A percentile compares a stretch with the other conserved stretches of the same genome.
These are phyloP conservation scores for Hydractinia echinata DNA, from an alignment of 30 jellyfish, hydroid and myxozoan species.

Conservation along the genomic window DNA sequence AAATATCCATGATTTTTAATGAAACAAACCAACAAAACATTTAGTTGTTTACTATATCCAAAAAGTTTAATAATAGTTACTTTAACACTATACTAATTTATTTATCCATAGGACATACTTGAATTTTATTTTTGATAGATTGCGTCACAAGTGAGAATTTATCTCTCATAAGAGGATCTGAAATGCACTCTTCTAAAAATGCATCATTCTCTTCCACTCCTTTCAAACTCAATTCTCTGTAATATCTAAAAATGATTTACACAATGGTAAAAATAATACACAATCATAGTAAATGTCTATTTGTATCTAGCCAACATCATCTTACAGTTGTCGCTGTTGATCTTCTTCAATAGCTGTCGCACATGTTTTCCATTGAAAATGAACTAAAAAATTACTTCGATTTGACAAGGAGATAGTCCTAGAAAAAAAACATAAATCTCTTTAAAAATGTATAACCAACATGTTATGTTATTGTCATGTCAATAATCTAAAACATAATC, in stretches of 20 bases:
- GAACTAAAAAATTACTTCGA: conserved; percentile 86
- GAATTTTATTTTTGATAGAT: conserved; percentile 55
- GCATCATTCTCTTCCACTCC: conserved; percentile 64
- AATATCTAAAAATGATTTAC: conserved; percentile 42
- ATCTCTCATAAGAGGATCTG: conserved; percentile 90
- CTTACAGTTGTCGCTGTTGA: conserved; percentile 78
- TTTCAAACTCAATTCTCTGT: conserved; percentile 55
- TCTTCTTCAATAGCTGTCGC: conserved; percentile 94
- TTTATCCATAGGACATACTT: conserved; percentile 32
- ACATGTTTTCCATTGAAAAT: conserved; percentile 81
- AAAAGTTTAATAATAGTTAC: background rate
- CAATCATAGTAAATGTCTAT: background rate
- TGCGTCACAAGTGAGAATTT: conserved; percentile 73
- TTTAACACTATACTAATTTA: background rate
- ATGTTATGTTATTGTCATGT: background rate
- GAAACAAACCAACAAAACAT: too few relatives aligned
- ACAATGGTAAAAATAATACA: background rate
- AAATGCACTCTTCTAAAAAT: conserved; percentile 78
- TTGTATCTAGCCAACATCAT: background rate
- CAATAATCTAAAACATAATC: too few relatives aligned
- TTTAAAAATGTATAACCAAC: background rate
- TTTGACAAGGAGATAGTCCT: conserved; percentile 72
- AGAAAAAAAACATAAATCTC: background rate
- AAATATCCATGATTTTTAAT: too few relatives aligned
- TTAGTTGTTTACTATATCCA: too few relatives aligned